Evolutionary conservation across 2,113 vertebrate genomes (phyloP), one percentile per base, ranked within the genome.

Genomic region (Aviceda subcristata): DNA sequence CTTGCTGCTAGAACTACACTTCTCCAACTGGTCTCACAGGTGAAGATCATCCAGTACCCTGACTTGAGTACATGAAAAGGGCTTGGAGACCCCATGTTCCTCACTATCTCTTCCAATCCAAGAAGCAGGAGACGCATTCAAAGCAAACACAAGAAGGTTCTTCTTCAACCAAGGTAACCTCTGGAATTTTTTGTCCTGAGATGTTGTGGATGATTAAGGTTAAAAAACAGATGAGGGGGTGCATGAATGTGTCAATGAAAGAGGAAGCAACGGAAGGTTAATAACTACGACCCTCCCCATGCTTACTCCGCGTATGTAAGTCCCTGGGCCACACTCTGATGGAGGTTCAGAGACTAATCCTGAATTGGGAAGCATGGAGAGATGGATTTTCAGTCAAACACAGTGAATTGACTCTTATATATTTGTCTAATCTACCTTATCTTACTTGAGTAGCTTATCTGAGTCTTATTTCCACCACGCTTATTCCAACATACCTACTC

Each of bases 301-400:
- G 0, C 14, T 76, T 62, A 48, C 4, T 18, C n/a, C 23, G 27
- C 30, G 6, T 57, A 20, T 0, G 0, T 30, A 87, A 77, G 29
- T 48, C 32, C 13, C 41, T 57, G 36, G 24, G 10, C 8, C 41
- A 67, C 55, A 91, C 67, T 55, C 3, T 81, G 10, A 50, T 81
- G 59, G 38, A 94, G 34, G 32, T 23, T 76, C 0, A 0, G 62
- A 86, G 36, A 69, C 5, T 24, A 32, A 32, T 55, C 32, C 36
- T 50, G 7, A 23, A 7, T 10, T 86, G 38, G 30, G 63, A 86
- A 94, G 48, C 36, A 27, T 3, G 11, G 50, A 1, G 2, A 91
- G 55, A n/a, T 38, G 29, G 43, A 53, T 75, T 94, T 90, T 80
- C 24, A 64, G 50, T 60, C 71, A 64, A 51, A 66, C 3, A 1